phyloP scores from a whole-genome alignment of 2,113 vertebrate genomes.

The Peucedramus taeniatus region DNA sequence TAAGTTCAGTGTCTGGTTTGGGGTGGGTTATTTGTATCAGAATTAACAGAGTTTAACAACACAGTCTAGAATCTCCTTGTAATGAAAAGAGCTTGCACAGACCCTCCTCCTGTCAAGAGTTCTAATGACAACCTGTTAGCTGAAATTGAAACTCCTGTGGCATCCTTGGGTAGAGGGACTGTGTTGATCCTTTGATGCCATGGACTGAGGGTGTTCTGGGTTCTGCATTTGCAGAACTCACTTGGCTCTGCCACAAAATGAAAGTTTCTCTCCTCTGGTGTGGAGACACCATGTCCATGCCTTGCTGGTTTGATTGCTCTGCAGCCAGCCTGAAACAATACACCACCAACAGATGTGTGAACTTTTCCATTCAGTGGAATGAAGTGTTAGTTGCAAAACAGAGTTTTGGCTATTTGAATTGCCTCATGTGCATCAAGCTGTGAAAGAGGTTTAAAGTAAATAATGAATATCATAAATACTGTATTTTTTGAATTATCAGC shows the following conservation, averaged over 20 bases:
- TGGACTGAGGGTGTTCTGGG: background rate
- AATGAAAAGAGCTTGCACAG: background rate
- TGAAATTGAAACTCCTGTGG: background rate
- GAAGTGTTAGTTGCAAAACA: background rate
- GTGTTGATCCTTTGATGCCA: rapidly evolving
- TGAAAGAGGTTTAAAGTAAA: conserved; percentile 45
- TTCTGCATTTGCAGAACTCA: background rate
- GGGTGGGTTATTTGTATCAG: background rate
- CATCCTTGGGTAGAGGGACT: background rate
- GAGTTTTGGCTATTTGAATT: background rate
- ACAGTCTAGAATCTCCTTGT: background rate
- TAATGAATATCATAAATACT: background rate
- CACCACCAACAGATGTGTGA: background rate
- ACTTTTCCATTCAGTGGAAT: background rate
- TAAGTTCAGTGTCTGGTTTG: background rate
- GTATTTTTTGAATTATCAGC: background rate
- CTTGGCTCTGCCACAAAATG: background rate
- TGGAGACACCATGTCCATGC: background rate
- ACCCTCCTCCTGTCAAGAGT: background rate
- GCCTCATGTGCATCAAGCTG: conserved; percentile 13
- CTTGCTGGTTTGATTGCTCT: background rate
- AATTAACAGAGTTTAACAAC: background rate
- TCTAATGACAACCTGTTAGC: background rate
- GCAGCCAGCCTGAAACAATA: background rate
- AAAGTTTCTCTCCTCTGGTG: background rate